These are phyloP conservation scores for Himalopsyche kuldschensis DNA, from an alignment of 2,888 invertebrate genomes.

Conservation along the genomic window DNA sequence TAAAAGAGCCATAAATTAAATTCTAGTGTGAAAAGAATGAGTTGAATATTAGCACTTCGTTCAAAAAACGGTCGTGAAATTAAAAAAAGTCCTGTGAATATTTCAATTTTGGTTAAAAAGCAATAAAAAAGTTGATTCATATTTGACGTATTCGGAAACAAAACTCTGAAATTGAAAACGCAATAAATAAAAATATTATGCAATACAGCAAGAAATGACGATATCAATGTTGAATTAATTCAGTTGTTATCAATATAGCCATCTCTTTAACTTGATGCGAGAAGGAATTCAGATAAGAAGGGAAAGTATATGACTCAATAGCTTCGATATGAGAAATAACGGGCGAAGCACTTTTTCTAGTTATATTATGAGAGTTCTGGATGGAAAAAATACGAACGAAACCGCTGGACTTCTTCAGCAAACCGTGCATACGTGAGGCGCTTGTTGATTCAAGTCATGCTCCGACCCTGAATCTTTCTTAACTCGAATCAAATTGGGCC, in stretches of 20 bases:
- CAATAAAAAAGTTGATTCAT: no score
- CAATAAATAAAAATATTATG: not conserved
- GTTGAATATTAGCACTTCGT: no score
- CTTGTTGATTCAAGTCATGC: slow-evolving; percentile 36
- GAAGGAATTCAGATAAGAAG: not conserved
- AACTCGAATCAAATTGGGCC: slow-evolving; percentile 40
- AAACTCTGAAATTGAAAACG: not conserved
- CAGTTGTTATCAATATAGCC: not conserved
- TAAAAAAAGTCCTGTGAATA: no score
- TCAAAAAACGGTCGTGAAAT: no score
- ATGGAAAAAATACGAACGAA: slow-evolving; percentile 3
- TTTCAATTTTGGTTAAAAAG: no score
- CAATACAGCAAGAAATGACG: not conserved
- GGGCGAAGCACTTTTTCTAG: not conserved
- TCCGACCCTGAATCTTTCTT: slow-evolving; percentile 39
- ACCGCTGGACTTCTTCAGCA: slow-evolving; percentile 11
- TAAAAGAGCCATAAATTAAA: no score
- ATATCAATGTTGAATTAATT: not conserved
- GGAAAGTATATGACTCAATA: not conserved
- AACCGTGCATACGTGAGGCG: slow-evolving; percentile 27
- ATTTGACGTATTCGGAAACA: no score
- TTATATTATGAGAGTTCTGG: slow-evolving; percentile 5
- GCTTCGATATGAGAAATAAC: not conserved
- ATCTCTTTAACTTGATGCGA: not conserved
- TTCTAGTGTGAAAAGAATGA: no score